phyloP scores from a whole-genome alignment of 2,888 invertebrate species.

The Meiosimyza decipiens region DNA sequence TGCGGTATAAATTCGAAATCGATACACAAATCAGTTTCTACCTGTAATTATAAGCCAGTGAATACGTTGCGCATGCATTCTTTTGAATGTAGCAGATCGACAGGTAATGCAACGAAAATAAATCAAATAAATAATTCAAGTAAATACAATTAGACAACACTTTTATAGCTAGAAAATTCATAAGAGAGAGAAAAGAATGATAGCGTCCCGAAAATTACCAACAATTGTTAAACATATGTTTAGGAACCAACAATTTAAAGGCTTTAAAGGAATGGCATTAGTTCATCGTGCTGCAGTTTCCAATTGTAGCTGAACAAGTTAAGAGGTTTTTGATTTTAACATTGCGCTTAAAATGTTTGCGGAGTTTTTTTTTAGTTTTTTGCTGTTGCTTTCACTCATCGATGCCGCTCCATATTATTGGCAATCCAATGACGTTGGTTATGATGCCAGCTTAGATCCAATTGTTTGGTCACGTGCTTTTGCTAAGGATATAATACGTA shows the following conservation, averaged over 20 bases:
- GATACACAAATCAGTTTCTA: neutral
- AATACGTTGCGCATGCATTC: neutral
- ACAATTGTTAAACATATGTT: neutral
- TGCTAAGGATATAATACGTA: constrained; percentile 55
- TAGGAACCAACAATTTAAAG: constrained; percentile 41
- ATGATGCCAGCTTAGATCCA: constrained; percentile 62
- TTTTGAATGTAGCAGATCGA: neutral
- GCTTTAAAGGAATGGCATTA: constrained; percentile 22
- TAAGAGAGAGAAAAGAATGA: neutral
- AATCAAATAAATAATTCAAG: constrained; percentile 15
- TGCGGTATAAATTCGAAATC: neutral
- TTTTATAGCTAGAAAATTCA: constrained; percentile 7
- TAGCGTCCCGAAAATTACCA: neutral
- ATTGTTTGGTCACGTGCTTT: constrained; percentile 59
- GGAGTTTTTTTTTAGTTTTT: neutral
- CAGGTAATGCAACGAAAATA: constrained; percentile 11
- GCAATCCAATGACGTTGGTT: constrained; percentile 50
- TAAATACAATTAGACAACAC: neutral
- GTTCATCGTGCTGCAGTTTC: constrained; percentile 53
- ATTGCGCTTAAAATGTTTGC: neutral
- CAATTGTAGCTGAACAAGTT: constrained; percentile 31
- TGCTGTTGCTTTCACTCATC: neutral
- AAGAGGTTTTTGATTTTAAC: neutral
- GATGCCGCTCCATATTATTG: constrained; percentile 47
- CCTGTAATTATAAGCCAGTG: constrained; percentile 6